A percentile compares a stretch with the other conserved stretches of the same genome.
Conservation (phyloP, 2,888 invertebrate genomes). For the Cerastoderma edule region DNA sequence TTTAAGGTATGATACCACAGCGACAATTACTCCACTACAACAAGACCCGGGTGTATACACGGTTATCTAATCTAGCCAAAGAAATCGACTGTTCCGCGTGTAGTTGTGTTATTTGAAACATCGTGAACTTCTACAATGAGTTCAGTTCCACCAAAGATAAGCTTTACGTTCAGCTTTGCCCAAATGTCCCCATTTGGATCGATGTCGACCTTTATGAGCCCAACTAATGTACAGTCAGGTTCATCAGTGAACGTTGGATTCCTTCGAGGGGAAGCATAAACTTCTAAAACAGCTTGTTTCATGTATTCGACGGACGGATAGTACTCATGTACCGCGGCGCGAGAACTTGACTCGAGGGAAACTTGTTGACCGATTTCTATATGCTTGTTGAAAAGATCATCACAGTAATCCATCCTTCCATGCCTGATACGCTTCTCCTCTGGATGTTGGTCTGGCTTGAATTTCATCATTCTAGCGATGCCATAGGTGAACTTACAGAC, state of each 20-base stretch:
- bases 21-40: no score
- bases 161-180: constrained; percentile 36
- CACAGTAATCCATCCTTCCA: constrained; percentile 27
- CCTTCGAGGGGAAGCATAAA: constrained; percentile 35
- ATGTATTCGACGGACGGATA: constrained; percentile 27
- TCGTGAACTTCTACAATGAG: constrained; percentile 38
- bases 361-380: constrained; percentile 41
- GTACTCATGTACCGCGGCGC: constrained; percentile 27
- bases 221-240: constrained; percentile 26
- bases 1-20: no score
- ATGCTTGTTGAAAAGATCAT: constrained; percentile 51
- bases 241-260: constrained; percentile 38
- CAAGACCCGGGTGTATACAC: no score
- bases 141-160: constrained; percentile 39
- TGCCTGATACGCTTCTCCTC: constrained; percentile 20
- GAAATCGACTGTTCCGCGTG: constrained; percentile 34
- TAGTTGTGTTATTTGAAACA: constrained; percentile 22
- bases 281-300: constrained; percentile 42
- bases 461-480: constrained; percentile 45
- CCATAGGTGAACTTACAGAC: constrained; percentile 56
- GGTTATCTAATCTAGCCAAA: no score
- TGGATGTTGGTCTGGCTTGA: constrained; percentile 32
- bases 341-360: constrained; percentile 12
- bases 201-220: constrained; percentile 33
- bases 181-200: constrained; percentile 37